These are phyloP conservation scores for Bagarius yarrelli DNA, from an alignment of 2,113 vertebrate species.

Conservation along the genomic window DNA sequence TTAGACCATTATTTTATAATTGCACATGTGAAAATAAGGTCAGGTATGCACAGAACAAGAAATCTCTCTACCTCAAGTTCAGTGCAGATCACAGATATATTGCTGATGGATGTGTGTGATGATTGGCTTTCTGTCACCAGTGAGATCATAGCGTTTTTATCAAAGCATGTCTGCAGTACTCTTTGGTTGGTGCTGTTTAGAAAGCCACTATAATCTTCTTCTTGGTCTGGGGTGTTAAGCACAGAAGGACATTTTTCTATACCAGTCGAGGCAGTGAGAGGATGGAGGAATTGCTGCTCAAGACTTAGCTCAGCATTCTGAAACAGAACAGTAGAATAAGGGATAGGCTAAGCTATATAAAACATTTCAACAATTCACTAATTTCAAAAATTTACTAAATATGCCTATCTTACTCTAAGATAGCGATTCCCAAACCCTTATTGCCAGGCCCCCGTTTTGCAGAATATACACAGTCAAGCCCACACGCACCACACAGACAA, in stretches of 20 bases:
- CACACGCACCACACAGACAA: no score
- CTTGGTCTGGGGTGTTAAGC: constrained; percentile 31
- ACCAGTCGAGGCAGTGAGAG: constrained; percentile 61
- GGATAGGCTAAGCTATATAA: constrained; percentile 7
- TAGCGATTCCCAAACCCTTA: no score
- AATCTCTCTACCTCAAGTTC: constrained; percentile 59
- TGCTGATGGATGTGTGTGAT: constrained; percentile 57
- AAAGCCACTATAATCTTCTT: constrained; percentile 33
- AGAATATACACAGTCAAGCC: no score
- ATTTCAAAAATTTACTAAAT: not conserved
- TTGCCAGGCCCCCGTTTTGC: no score
- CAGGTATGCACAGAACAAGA: not conserved
- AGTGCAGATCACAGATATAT: constrained; percentile 24
- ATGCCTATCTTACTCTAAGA: not conserved
- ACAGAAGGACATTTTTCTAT: constrained; percentile 50
- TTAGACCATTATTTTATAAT: not conserved
- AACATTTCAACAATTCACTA: not conserved
- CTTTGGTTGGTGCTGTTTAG: constrained; percentile 43
- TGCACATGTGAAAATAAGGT: not conserved
- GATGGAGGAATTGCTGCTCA: constrained; percentile 34
- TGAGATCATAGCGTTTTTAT: constrained; percentile 58
- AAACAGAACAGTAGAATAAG: not conserved
- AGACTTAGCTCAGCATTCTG: constrained; percentile 53
- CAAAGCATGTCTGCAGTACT: constrained; percentile 20
- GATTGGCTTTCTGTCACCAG: constrained; percentile 55